Conservation (phyloP, 2,888 invertebrate genomes). For the Ptilodon capucinus region DNA sequence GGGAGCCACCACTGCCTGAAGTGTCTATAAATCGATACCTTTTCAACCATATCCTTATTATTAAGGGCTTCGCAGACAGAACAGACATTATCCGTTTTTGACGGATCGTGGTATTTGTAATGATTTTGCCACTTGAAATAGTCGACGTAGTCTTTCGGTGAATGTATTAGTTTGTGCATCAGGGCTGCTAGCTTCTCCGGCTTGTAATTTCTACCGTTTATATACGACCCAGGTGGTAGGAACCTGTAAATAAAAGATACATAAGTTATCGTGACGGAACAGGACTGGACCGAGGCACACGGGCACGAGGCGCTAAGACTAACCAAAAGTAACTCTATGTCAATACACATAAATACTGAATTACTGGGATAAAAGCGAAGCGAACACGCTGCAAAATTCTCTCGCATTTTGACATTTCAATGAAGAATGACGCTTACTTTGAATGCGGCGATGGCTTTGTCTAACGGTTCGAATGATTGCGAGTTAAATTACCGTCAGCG, state of each 20-base stretch:
- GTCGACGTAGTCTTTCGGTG: conserved; percentile 43
- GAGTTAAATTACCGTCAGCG: no score
- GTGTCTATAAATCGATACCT: conserved; percentile 37
- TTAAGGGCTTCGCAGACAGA: conserved; percentile 57
- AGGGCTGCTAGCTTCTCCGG: conserved; percentile 43
- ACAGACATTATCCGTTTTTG: conserved; percentile 49
- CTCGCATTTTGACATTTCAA: no score
- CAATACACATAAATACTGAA: no score
- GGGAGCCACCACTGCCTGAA: conserved; percentile 66
- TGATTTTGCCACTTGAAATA: conserved; percentile 59
- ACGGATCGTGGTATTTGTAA: conserved; percentile 48
- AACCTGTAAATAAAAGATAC: conserved; percentile 46
- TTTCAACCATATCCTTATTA: conserved; percentile 33
- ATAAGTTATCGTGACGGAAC: neutral
- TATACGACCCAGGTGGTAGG: conserved; percentile 66
- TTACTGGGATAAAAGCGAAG: no score
- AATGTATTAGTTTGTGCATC: conserved; percentile 46
- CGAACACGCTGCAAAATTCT: no score
- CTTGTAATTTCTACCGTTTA: conserved; percentile 45
- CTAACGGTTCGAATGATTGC: no score
- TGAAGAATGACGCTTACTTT: no score
- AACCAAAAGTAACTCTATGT: no score
- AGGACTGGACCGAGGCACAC: no score
- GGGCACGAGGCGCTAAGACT: no score
- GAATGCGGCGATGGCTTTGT: no score